phyloP scores from a whole-genome alignment of 2,113 vertebrate species.

The Oreochromis aureus region DNA sequence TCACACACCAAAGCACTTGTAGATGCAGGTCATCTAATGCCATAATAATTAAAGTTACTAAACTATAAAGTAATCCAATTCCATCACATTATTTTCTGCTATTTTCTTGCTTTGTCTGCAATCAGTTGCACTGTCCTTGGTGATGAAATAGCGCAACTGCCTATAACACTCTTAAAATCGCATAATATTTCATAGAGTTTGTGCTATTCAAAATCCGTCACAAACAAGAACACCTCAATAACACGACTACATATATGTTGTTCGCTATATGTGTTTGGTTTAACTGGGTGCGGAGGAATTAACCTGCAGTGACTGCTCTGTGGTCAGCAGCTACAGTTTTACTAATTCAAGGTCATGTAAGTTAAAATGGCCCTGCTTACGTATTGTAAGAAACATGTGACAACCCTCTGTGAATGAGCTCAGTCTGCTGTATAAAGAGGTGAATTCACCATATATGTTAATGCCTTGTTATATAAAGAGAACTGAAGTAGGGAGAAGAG shows the following conservation, averaged over 20 bases:
- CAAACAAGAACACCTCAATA: neutral
- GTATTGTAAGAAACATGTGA: neutral
- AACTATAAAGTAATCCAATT: neutral
- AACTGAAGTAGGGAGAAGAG: neutral
- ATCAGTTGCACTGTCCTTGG: neutral
- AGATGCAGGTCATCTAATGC: neutral
- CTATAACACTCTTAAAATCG: neutral
- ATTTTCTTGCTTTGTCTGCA: neutral
- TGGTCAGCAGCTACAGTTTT: neutral
- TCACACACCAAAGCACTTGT: neutral
- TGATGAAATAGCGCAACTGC: neutral
- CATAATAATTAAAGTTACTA: neutral
- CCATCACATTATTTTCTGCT: neutral
- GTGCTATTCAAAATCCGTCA: neutral
- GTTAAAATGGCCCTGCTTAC: neutral
- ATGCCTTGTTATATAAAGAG: neutral
- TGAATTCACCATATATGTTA: neutral
- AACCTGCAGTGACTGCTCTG: neutral
- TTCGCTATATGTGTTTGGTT: neutral
- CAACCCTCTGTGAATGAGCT: neutral
- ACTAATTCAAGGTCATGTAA: neutral
- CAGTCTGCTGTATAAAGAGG: neutral
- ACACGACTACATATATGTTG: neutral
- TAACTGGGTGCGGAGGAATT: neutral
- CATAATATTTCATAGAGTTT: neutral